Evolutionary conservation across 2,113 vertebrate genomes (phyloP).

Genomic region (Cygnus atratus): DNA sequence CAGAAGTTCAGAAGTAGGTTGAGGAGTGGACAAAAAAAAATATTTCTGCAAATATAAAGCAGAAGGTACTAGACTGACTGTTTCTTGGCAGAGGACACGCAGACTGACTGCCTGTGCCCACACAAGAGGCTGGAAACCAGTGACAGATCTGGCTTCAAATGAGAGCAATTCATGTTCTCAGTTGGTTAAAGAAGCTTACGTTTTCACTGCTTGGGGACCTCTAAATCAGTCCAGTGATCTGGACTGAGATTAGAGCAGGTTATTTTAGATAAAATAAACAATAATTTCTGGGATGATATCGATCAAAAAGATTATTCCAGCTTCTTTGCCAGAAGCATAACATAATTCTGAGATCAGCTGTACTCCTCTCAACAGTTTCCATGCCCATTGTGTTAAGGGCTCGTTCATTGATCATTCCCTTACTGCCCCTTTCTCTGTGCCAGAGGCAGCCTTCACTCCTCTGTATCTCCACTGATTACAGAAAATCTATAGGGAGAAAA

Average conservation of each 20-base stretch:
- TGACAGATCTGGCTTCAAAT: background rate
- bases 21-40: background rate
- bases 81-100: background rate
- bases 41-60: background rate
- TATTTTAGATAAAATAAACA: background rate
- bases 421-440: background rate
- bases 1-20: background rate
- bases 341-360: background rate
- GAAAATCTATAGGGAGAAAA: background rate
- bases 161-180: background rate
- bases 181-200: background rate
- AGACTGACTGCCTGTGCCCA: background rate
- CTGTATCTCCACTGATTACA: background rate
- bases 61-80: slow-evolving; percentile 18
- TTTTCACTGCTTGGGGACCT: background rate
- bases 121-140: background rate
- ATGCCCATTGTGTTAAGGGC: background rate
- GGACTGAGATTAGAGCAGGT: background rate
- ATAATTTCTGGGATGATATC: background rate
- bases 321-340: background rate
- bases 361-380: background rate
- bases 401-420: background rate
- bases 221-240: background rate
- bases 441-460: background rate
- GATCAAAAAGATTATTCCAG: background rate